These are phyloP conservation scores for Criorhina ranunculi DNA, from an alignment of 2,888 invertebrate species.

Conservation along the genomic window DNA sequence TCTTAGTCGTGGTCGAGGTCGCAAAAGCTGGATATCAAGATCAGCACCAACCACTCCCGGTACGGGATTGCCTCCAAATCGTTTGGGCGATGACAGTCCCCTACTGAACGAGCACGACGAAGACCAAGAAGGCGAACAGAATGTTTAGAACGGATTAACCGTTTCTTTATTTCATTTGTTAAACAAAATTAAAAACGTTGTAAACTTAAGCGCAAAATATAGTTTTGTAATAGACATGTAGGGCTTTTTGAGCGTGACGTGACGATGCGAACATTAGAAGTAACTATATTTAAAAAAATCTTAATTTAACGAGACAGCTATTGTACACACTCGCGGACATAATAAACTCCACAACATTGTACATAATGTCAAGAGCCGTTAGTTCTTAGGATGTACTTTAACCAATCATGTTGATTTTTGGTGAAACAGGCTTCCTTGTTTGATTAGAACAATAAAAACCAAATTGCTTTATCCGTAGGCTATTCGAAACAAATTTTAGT, in stretches of 20 bases:
- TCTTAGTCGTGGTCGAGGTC: constrained; percentile 83
- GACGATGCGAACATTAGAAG: constrained; percentile 66
- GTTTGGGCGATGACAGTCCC: constrained; percentile 88
- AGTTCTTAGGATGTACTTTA: constrained; percentile 50
- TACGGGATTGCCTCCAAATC: constrained; percentile 87
- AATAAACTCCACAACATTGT: constrained; percentile 48
- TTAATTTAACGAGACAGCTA: constrained; percentile 26
- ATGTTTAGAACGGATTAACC: constrained; percentile 77
- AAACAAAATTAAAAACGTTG: constrained; percentile 45
- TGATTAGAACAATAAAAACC: constrained; percentile 17
- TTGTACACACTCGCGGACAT: constrained; percentile 61
- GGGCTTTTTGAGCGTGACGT: constrained; percentile 69
- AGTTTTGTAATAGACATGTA: constrained; percentile 71
- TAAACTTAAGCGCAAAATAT: constrained; percentile 75
- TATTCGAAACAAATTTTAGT: not conserved
- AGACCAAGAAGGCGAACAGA: constrained; percentile 83
- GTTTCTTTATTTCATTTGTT: constrained; percentile 35
- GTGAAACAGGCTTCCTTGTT: constrained; percentile 54
- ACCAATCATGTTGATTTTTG: constrained; percentile 17
- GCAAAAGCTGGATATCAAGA: constrained; percentile 88
- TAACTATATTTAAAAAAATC: constrained; percentile 59
- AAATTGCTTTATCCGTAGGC: constrained; percentile 23
- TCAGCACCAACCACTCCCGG: constrained; percentile 93
- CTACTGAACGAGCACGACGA: constrained; percentile 86
- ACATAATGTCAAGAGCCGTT: constrained; percentile 56